Base-by-base conservation (phyloP, 2,888 invertebrate genomes). In the Melolontha melolontha region DNA sequence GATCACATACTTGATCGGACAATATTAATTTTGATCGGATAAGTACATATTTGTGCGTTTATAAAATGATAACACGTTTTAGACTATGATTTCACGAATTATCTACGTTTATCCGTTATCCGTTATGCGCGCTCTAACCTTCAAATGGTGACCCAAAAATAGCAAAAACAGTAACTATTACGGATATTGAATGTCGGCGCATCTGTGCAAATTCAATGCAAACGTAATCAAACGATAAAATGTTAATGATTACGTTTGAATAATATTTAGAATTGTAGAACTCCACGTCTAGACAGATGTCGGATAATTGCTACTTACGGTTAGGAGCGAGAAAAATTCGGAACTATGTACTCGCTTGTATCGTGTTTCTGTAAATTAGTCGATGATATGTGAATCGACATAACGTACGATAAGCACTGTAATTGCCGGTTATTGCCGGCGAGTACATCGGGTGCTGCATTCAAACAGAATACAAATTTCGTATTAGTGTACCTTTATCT, bases 401-500 rank as follows among this genome's bases (percentile, higher is more conserved):
- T 12, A 12, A 40, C 40, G 5, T 16, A 34, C 12, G 55, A 55
- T 55, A 55, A 55, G 11, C 12, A 5, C 27, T n/a, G 11, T 55
- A 55, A 55, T 41, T 17, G 55, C 41, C 1, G 55, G n/a, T 41
- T 17, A 55, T 41, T 41, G 41, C 55, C 17, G 41, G 17, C 17
- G 41, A 22, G 41, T 40, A 12, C 51, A 14, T 12, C 29, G 27
- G 27, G 51, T 51, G 29, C 29, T 51, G 7, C 8, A 12, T 27
- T 29, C 29, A 7, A 41, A 40, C 16, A n/a, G 17, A 55, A 55
- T 40, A 55, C 40, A 55, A 40, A 55, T 40, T 55, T 55, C 40
- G 41, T 40, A 55, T 55, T 55, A 55, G 41, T 55, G 41, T 22
- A 55, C 55, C 55, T 40, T 55, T 55, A 55, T 55, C 55, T 55